Evolutionary conservation across 2,113 vertebrate genomes (phyloP).

Genomic region (Passer domesticus): DNA sequence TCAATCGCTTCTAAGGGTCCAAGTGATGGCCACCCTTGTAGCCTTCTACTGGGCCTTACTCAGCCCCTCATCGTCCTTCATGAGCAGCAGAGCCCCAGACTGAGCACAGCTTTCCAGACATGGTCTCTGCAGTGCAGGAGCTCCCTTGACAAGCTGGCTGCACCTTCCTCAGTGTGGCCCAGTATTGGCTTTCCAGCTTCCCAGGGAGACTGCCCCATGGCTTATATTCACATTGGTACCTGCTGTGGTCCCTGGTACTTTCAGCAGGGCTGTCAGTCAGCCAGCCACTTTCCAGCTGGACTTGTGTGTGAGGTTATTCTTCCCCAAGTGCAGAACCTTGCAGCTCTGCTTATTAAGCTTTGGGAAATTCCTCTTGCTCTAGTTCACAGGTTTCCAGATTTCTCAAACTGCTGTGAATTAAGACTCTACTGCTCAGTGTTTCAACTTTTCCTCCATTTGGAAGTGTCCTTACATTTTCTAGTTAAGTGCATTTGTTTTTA

Average conservation of each 20-base stretch:
- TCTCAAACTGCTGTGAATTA: neutral
- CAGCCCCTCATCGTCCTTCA: neutral
- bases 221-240: neutral
- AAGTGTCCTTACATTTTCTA: neutral
- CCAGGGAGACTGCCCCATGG: neutral
- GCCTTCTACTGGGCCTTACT: neutral
- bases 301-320: neutral
- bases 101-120: neutral
- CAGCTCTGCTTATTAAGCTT: neutral
- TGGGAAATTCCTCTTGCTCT: neutral
- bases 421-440: neutral
- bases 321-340: neutral
- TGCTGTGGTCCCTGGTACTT: neutral
- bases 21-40: neutral
- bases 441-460: neutral
- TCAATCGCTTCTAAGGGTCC: neutral
- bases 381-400: neutral
- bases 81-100: neutral
- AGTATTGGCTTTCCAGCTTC: neutral
- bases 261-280: neutral
- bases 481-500: neutral
- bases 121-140: neutral
- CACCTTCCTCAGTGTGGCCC: neutral
- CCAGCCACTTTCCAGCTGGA: neutral
- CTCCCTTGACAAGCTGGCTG: neutral